These are phyloP conservation scores for Camelus dromedarius DNA, from an alignment of 2,113 vertebrate species.

Conservation along the genomic window DNA sequence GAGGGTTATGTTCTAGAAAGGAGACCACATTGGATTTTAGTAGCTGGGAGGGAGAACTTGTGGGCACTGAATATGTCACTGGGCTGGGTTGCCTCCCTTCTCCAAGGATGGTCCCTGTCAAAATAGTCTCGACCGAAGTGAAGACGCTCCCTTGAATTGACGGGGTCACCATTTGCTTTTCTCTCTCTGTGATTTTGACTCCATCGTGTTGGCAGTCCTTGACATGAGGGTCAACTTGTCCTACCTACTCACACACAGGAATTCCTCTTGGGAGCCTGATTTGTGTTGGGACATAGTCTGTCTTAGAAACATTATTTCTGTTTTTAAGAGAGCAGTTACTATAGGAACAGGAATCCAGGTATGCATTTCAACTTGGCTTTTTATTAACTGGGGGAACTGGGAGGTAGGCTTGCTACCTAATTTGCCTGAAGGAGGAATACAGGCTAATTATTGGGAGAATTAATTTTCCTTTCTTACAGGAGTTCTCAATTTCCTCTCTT, in stretches of 20 bases:
- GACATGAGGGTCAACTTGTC: no score
- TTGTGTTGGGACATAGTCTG: no score
- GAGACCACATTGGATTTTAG: conserved; percentile 25
- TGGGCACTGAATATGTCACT: accelerated
- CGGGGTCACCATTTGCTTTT: background rate
- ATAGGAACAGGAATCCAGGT: background rate
- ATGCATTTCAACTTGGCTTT: background rate
- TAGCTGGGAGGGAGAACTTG: background rate
- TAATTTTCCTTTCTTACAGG: background rate
- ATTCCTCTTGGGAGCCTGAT: background rate
- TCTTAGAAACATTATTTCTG: background rate
- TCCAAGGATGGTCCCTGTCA: no score
- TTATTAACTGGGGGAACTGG: no score
- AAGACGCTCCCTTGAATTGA: no score
- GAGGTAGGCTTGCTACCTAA: background rate
- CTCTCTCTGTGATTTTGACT: background rate
- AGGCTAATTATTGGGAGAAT: background rate
- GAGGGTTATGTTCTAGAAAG: conserved; percentile 13
- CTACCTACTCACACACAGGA: no score
- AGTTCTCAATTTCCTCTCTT: background rate
- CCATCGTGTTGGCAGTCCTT: no score
- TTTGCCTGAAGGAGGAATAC: background rate
- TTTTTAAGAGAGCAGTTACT: background rate
- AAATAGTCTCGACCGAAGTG: no score
- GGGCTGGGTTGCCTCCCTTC: accelerated